Conservation (phyloP, 2,113 vertebrate species). For the Hemicordylus capensis region DNA sequence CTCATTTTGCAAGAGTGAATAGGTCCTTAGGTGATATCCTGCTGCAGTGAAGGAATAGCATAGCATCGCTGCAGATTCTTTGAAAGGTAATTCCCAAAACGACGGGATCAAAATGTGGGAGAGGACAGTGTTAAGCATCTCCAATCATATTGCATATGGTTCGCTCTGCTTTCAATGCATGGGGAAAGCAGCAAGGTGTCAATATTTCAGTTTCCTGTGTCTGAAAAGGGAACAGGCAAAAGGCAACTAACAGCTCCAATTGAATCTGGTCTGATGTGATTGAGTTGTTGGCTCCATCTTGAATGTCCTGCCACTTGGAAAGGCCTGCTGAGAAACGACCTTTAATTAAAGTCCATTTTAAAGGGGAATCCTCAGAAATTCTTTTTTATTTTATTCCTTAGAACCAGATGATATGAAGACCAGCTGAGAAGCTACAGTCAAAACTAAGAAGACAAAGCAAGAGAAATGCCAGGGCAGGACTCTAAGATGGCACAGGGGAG, state of each 20-base stretch:
- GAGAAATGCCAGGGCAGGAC: neutral
- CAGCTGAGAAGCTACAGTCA: neutral
- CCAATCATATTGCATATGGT: neutral
- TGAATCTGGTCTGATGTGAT: neutral
- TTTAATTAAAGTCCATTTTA: neutral
- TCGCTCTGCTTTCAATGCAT: neutral
- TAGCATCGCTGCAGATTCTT: neutral
- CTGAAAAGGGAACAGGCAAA: neutral
- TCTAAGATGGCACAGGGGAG: neutral
- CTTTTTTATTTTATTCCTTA: neutral
- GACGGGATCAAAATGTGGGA: neutral
- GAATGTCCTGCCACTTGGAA: neutral
- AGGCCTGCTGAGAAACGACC: neutral
- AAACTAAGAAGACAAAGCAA: neutral
- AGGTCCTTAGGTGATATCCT: too few relatives aligned
- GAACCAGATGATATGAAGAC: neutral
- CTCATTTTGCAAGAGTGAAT: neutral
- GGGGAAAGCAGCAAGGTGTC: neutral
- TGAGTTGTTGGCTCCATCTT: neutral
- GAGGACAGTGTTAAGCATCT: neutral
- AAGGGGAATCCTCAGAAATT: neutral
- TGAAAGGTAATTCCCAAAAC: neutral
- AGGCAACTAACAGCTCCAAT: neutral
- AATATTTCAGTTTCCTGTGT: neutral
- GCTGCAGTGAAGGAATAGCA: fast-evolving